Base-by-base conservation (phyloP, 35 echinoderm and acorn worm species). In the Apostichopus japonicus region DNA sequence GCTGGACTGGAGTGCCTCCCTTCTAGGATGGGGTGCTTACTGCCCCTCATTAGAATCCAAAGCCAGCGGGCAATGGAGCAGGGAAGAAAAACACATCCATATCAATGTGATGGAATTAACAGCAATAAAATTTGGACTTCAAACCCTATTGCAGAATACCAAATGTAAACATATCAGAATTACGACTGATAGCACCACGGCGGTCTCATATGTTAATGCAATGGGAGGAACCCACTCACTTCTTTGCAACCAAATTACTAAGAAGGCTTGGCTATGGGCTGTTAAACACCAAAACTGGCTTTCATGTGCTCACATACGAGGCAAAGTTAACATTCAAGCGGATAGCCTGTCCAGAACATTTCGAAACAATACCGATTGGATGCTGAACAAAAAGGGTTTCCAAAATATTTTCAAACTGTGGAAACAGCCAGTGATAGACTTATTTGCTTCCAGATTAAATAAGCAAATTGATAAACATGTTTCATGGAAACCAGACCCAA, bases 361-460 rank as follows among this genome's bases (percentile, higher is more conserved):
- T 78, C 76, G 76, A 78, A 78, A 78, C 76, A 78, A 78, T 27
- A 1, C 76, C 22, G 76, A 78, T 10, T 90, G 88, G 88, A 76
- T 52, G 24, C 77, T 92, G 14, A 7, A 84, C 81, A 86, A 16
- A 67, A 62, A 93, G 3, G 70, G 84, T 71, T 82, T 93, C 80
- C 23, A 33, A 19, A 16, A 4, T 15, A 77, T 93, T 93, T 65
- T 15, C 44, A 76, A 1, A 10, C 44, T 86, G 19, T 93, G 55
- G 56, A 53, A 80, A 27, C n/a, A 53, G 44, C 92, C 92, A 6
- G 62, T 55, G 80, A 86, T 93, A 84, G 92, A 93, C 62, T 24
- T 93, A 14, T 93, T 93, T 57, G 67, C 92, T 23, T 93, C 92
- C 4, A 10, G 92, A 10, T 67, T 93, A 19, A 93, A 93, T 80